Evolutionary conservation across 2,888 invertebrate species (phyloP).

Genomic region (Pyrrhia umbra): DNA sequence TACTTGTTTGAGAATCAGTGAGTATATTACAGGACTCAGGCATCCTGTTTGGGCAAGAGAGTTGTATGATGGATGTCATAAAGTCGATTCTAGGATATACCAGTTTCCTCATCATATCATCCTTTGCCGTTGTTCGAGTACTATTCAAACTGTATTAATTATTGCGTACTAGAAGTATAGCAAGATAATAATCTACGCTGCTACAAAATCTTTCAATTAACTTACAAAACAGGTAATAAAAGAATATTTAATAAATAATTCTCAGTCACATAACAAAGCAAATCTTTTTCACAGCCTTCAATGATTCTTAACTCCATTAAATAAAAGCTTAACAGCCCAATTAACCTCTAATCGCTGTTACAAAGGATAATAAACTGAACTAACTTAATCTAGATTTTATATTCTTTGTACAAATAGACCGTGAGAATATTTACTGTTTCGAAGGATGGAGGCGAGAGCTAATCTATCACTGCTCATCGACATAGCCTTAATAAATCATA

Average conservation of each 20-base stretch:
- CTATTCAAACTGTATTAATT: too few species aligned
- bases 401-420: slow-evolving; percentile 25
- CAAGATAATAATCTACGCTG: too few species aligned
- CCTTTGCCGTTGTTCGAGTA: too few species aligned
- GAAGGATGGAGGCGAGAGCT: slow-evolving; percentile 4
- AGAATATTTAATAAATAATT: slow-evolving; percentile 14
- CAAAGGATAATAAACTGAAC: slow-evolving; percentile 53
- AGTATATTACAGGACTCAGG: too few species aligned
- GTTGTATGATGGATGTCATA: too few species aligned
- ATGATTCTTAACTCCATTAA: slow-evolving; percentile 39
- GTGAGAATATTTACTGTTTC: slow-evolving; percentile 50
- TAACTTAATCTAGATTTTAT: slow-evolving; percentile 50
- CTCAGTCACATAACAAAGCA: slow-evolving; percentile 23
- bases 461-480: slow-evolving; percentile 45
- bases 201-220: not conserved
- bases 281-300: slow-evolving; percentile 46
- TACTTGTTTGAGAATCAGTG: too few species aligned
- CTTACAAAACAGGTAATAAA: slow-evolving; percentile 17
- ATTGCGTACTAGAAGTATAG: too few species aligned
- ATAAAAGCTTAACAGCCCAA: slow-evolving; percentile 32
- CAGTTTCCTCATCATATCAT: too few species aligned
- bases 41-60: too few species aligned
- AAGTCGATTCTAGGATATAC: too few species aligned
- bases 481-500: slow-evolving; percentile 45
- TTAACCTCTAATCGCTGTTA: slow-evolving; percentile 34